Base-by-base conservation (phyloP, 2,888 invertebrate species). In the Patella ulyssiponensis region DNA sequence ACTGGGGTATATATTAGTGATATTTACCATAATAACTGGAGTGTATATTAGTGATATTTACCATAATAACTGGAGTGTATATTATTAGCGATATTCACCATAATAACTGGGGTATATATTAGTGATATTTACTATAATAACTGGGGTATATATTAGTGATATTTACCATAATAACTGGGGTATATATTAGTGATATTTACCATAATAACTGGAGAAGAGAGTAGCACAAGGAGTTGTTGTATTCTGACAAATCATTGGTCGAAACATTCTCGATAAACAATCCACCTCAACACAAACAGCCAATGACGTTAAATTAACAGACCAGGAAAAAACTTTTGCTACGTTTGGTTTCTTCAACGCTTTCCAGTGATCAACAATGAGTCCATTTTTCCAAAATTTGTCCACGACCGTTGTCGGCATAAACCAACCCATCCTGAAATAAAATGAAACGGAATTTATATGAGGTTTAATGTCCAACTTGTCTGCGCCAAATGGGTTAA, bases 241-340 rank as follows among this genome's bases (percentile, higher is more conserved):
- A 64, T 79, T 83, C 56, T 79, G 80, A 79, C 88, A 87, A 14
- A 83, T 80, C 5, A 86, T 83, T 3, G 84, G 85, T 69, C 93
- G 92, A 89, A 93, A 94, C 84, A 94, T 92, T 77, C 94, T 94
- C 14, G 93, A 90, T 4, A 90, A 86, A 86, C 94, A 94, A 80
- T 91, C 92, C 3, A 82, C 69, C 23, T 92, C 91, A 9, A 91
- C 89, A 85, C 94, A 94, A 78, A 92, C 51, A 73, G 58, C 27
- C 17, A 76, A 33, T 0, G 52, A 54, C 17, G 33, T 79, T 33
- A 81, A 78, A 70, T 83, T 81, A 69, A 85, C 85, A 12, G 85
- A 81, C 77, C 87, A 84, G 11, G 87, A 83, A 86, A 94, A 94
- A 15, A 91, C 88, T 4, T 90, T 85, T 7, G 93, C 92, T 4